These are phyloP conservation scores for Onchidella celtica DNA, from an alignment of 2,888 invertebrate species.

Conservation along the genomic window DNA sequence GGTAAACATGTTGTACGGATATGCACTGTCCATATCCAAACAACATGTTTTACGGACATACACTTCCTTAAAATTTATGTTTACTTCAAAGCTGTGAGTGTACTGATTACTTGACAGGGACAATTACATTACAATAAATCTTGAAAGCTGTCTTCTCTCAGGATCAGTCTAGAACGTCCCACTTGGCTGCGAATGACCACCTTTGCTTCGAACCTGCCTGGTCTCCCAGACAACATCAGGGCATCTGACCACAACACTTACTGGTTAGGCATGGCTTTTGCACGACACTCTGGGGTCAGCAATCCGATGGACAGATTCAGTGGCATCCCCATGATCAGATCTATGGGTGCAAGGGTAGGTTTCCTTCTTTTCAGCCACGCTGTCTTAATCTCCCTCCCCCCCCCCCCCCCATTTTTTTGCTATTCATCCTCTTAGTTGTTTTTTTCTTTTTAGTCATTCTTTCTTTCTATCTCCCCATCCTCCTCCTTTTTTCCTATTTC, in stretches of 20 bases:
- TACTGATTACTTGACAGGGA: too few relatives aligned
- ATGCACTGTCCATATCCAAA: too few relatives aligned
- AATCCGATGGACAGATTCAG: not conserved
- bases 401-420: too few relatives aligned
- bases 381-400: too few relatives aligned
- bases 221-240: slow-evolving; percentile 86
- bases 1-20: too few relatives aligned
- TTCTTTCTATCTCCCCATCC: too few relatives aligned
- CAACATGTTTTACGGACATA: too few relatives aligned
- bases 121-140: not conserved
- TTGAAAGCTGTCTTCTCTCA: not conserved
- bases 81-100: not conserved
- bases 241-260: slow-evolving; percentile 75
- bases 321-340: not conserved
- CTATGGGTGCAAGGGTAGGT: slow-evolving; percentile 3
- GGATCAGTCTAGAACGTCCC: not conserved
- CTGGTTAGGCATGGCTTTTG: slow-evolving; percentile 75
- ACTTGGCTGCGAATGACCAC: slow-evolving; percentile 83
- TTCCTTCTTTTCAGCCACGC: too few relatives aligned
- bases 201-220: slow-evolving; percentile 87
- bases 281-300: not conserved
- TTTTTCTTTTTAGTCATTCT: too few relatives aligned
- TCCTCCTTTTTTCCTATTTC: too few relatives aligned
- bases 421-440: too few relatives aligned
- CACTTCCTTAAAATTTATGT: too few relatives aligned